These are phyloP conservation scores for Prionailurus bengalensis DNA, from an alignment of 2,113 vertebrate genomes.

Conservation along the genomic window DNA sequence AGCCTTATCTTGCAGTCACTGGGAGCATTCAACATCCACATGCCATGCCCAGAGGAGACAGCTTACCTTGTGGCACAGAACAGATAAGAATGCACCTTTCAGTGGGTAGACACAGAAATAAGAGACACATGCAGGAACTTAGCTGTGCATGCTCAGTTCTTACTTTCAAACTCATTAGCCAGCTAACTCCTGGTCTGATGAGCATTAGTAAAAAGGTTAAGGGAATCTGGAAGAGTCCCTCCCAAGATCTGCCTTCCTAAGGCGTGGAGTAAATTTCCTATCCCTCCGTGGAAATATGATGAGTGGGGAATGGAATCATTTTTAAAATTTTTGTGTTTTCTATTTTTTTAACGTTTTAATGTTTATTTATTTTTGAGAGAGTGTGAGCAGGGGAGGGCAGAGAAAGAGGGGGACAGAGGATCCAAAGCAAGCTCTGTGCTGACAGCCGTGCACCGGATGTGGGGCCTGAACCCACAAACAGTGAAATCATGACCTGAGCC, in stretches of 20 bases:
- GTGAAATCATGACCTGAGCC: too few species aligned
- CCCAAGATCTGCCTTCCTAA: neutral
- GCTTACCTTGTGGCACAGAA: neutral
- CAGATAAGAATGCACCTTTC: neutral
- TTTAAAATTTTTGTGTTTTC: constrained; percentile 10
- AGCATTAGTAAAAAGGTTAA: neutral
- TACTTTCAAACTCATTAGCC: neutral
- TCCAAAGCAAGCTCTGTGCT: too few species aligned
- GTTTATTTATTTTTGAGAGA: neutral
- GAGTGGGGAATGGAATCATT: neutral
- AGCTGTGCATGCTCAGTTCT: neutral
- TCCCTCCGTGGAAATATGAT: neutral
- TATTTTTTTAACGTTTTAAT: neutral
- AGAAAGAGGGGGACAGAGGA: too few species aligned
- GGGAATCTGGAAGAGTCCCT: neutral
- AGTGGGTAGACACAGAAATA: neutral
- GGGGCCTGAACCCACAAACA: too few species aligned
- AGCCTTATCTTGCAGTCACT: neutral
- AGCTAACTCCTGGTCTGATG: too few species aligned
- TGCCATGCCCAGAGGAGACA: neutral
- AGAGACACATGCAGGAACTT: neutral
- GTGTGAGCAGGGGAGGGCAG: too few species aligned
- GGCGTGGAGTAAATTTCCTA: neutral
- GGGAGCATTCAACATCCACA: neutral
- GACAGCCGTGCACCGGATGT: too few species aligned